Base-by-base conservation (phyloP, 1,140 invertebrate genomes). In the Drosophila burlai region DNA sequence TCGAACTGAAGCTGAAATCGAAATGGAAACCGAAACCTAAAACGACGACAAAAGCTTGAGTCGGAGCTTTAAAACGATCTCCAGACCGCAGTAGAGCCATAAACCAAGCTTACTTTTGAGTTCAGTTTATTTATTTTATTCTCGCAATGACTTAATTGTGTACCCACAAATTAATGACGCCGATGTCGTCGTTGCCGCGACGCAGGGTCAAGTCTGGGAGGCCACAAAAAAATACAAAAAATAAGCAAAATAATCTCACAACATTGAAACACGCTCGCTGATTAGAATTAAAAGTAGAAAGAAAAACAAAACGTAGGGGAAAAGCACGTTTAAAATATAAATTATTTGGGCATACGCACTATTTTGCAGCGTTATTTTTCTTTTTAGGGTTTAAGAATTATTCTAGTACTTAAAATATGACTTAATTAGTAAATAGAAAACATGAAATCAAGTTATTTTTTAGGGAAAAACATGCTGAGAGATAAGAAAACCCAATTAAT, bases 1-100 rank as follows among this genome's bases (percentile, higher is more conserved):
- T 90, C 79, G 82, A 83, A 91, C 89, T 91, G 68, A 91, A 80
- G 57, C 26, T 26, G 38, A 43, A 69, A 52, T 69, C 26, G 52
- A 72, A 78, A 38, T 62, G 49, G 45, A 68, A 65, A 69, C 31
- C 42, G 47, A 68, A 78, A 38, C 68, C 58, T 29, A 68, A 62
- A 63, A 15, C 45, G 47, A 68, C 45, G 72, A 77, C 66, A 68
- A 81, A 82, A 81, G 81, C 81, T 76, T 61, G 26, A 59, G 6
- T 13, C 46, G 5, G 7, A 83, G 81, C 81, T 83, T 79, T 80
- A 40, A n/a, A 40, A 16, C 42, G 59, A 45, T 38, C 34, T 55
- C 18, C n/a, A 45, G 46, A 45, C 38, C 38, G 34, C 52, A 52
- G 55, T 73, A 36, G 52, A 52, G 24, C 54, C 21, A 40, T 9